A percentile compares a stretch with the other conserved stretches of the same genome.
These are phyloP conservation scores for Rhizoglyphus robini DNA, from an alignment of 1,140 invertebrate species.

Conservation along the genomic window DNA sequence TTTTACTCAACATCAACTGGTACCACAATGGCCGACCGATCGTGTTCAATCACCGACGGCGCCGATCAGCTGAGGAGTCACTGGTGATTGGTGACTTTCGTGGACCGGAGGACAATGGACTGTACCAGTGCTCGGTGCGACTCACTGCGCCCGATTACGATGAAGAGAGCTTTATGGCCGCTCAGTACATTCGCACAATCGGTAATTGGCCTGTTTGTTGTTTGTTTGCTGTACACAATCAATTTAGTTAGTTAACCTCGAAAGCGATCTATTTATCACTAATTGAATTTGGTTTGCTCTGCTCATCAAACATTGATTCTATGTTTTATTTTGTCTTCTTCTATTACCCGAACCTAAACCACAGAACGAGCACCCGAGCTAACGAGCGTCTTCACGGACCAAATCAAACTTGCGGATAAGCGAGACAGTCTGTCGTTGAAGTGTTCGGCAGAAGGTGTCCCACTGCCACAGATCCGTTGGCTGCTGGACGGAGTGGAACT, in stretches of 20 bases:
- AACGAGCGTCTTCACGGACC: conserved; percentile 25
- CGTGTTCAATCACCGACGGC: conserved; percentile 21
- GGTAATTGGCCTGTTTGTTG: conserved; percentile 21
- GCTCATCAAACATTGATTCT: too few relatives aligned
- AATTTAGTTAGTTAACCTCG: background rate
- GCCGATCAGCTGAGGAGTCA: conserved; percentile 18
- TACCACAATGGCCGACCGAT: conserved; percentile 23
- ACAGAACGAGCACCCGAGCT: conserved; percentile 26
- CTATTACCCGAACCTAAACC: too few relatives aligned
- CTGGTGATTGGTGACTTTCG: conserved; percentile 22
- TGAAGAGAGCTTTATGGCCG: conserved; percentile 24
- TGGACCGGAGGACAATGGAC: conserved; percentile 23
- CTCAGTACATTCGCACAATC: conserved; percentile 21
- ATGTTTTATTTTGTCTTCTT: too few relatives aligned
- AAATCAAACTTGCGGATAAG: conserved; percentile 24
- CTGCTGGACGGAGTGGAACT: conserved; percentile 25
- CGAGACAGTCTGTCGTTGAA: conserved; percentile 25
- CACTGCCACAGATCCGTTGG: conserved; percentile 28
- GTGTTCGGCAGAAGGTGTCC: conserved; percentile 26
- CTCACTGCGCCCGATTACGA: conserved; percentile 17
- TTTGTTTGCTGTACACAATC: background rate
- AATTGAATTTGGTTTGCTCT: background rate
- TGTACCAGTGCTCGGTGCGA: conserved; percentile 24
- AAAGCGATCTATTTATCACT: background rate
- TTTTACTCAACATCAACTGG: conserved; percentile 21